A percentile compares a stretch with the other conserved stretches of the same genome.
phyloP scores from a whole-genome alignment of 1,140 invertebrate species.

The Musca vetustissima region DNA sequence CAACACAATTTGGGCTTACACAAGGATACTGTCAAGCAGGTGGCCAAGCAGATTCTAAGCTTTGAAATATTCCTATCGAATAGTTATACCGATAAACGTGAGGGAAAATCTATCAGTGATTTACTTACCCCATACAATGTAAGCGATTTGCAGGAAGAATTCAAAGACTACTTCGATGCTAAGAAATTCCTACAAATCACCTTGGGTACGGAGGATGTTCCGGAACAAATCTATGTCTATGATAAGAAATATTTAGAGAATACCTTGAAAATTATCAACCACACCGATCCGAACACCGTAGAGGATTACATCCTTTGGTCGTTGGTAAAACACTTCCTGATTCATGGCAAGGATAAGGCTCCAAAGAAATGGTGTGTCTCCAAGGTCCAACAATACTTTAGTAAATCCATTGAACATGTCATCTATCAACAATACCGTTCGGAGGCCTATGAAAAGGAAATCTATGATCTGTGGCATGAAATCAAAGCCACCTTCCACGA shows the following conservation, averaged over 20 bases:
- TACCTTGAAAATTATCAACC: not conserved
- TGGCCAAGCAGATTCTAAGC: constrained; percentile 23
- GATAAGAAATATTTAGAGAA: constrained; percentile 20
- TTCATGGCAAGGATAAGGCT: not conserved
- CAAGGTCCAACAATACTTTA: constrained; percentile 38
- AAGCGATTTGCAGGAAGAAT: constrained; percentile 33
- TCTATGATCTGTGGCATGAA: constrained; percentile 37
- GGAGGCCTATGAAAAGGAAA: constrained; percentile 32
- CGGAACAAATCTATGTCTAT: constrained; percentile 8
- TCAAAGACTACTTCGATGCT: constrained; percentile 34
- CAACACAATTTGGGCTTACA: too few species aligned
- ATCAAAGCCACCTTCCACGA: constrained; percentile 35
- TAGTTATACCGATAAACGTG: not conserved
- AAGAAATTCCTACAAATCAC: constrained; percentile 35
- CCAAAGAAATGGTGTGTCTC: constrained; percentile 35
- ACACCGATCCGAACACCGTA: constrained; percentile 24
- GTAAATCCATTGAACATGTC: constrained; percentile 36
- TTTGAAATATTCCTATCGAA: constrained; percentile 26
- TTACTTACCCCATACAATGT: constrained; percentile 30
- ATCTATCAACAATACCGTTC: constrained; percentile 38
- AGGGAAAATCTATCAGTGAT: constrained; percentile 20
- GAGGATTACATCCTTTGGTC: constrained; percentile 38
- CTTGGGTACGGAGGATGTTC: constrained; percentile 33
- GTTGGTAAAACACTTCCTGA: too few species aligned
- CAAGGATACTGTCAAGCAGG: too few species aligned